A percentile compares a stretch with the other conserved stretches of the same genome.
Evolutionary conservation across 2,797 vertebrate species (phyloP).

Genomic region (Dendrocincla fuliginosa): DNA sequence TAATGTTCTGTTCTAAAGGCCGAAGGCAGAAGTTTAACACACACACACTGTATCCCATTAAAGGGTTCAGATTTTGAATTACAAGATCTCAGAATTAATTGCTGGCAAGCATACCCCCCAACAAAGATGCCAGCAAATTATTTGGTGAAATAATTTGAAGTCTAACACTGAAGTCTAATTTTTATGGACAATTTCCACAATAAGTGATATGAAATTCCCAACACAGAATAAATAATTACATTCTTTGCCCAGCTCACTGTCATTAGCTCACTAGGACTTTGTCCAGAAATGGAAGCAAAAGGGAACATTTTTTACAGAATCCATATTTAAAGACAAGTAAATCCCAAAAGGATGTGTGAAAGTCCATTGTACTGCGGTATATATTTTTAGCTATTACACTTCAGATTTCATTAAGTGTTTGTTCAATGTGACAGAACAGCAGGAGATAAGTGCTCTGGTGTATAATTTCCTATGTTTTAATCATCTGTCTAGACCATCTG

Average conservation of each 20-base stretch:
- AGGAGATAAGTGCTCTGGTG: not conserved
- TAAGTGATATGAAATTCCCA: not conserved
- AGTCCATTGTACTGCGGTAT: not conserved
- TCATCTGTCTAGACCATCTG: constrained; percentile 55
- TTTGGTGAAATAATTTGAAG: not conserved
- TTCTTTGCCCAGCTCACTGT: not conserved
- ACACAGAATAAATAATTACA: not conserved
- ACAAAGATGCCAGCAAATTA: not conserved
- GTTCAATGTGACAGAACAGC: constrained; percentile 13
- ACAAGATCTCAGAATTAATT: not conserved
- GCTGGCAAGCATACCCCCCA: not conserved
- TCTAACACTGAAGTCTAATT: not conserved
- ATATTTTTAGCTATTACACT: constrained; percentile 36
- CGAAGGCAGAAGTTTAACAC: not conserved
- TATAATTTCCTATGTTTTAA: constrained; percentile 2
- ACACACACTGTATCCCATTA: not conserved
- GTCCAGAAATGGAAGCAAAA: not conserved
- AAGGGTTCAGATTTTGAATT: not conserved
- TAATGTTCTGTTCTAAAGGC: not conserved
- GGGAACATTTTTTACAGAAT: not conserved
- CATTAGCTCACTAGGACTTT: not conserved
- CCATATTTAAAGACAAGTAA: not conserved
- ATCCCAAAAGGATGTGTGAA: not conserved
- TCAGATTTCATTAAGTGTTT: constrained; percentile 36
- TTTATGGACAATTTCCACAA: not conserved